Conservation (phyloP, 2,113 vertebrate species). For the Ceyx melanurus region DNA sequence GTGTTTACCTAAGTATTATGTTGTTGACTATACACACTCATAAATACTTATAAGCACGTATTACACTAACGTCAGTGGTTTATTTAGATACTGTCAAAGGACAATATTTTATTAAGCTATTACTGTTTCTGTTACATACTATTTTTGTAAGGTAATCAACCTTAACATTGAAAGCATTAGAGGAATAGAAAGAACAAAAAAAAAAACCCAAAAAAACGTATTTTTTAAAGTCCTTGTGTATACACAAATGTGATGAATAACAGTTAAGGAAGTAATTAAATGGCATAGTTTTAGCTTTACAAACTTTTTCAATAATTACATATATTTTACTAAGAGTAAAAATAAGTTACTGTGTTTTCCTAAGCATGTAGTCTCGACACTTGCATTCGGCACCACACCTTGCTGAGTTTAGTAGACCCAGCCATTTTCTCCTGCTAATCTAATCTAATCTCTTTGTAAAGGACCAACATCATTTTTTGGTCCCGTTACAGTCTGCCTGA, state of each 20-base stretch:
- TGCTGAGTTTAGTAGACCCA: not conserved
- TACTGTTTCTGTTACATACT: not conserved
- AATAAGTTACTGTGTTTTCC: not conserved
- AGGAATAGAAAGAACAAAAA: not conserved
- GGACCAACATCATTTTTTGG: not conserved
- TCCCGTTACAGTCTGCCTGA: not conserved
- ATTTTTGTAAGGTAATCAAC: not conserved
- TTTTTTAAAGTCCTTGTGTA: not conserved
- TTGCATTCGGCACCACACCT: not conserved
- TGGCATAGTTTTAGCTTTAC: not conserved
- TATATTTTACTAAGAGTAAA: not conserved
- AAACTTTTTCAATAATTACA: not conserved
- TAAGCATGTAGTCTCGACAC: accelerated
- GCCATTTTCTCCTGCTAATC: not conserved
- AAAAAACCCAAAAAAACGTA: no score
- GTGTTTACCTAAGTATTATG: not conserved
- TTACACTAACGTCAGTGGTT: not conserved
- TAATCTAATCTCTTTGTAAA: not conserved
- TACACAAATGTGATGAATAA: not conserved
- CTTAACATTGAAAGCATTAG: not conserved
- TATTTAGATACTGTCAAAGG: not conserved
- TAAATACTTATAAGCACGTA: not conserved
- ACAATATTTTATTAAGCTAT: not conserved
- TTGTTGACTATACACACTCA: not conserved
- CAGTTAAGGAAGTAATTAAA: not conserved